Evolutionary conservation across 2,888 invertebrate genomes (phyloP).

Genomic region (Smittia sp.): DNA sequence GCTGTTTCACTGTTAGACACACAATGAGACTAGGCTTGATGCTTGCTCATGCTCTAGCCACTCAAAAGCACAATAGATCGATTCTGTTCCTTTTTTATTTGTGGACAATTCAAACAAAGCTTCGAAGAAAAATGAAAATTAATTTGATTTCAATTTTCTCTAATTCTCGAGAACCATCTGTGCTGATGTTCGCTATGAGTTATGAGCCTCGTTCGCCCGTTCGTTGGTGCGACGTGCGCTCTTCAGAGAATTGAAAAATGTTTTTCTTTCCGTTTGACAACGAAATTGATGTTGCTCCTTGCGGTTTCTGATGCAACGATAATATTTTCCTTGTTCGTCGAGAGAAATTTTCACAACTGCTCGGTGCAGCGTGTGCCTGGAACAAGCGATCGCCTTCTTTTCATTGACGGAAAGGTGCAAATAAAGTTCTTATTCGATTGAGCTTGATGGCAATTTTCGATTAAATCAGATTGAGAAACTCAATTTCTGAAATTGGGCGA

Average conservation of each 20-base stretch:
- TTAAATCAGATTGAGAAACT: too few species aligned
- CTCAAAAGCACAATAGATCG: neutral
- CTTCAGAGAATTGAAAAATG: slow-evolving; percentile 6
- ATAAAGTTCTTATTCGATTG: neutral
- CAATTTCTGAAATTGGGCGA: too few species aligned
- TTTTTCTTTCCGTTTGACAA: slow-evolving; percentile 1
- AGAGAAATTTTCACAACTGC: neutral
- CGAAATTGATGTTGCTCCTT: slow-evolving; percentile 16
- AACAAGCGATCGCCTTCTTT: neutral
- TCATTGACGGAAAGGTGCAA: neutral
- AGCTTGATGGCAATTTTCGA: neutral
- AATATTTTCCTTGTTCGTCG: neutral
- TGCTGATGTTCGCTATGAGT: slow-evolving; percentile 14
- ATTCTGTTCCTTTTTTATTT: neutral
- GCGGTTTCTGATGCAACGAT: slow-evolving; percentile 16
- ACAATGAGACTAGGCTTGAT: slow-evolving; percentile 32
- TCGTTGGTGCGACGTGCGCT: neutral
- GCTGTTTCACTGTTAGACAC: neutral
- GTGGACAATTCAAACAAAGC: slow-evolving; percentile 16
- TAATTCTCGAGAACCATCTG: slow-evolving; percentile 10
- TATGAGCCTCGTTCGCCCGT: slow-evolving; percentile 15
- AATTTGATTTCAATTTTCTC: slow-evolving; percentile 26
- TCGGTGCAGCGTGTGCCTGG: neutral
- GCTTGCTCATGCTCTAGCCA: slow-evolving; percentile 23
- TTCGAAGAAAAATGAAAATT: slow-evolving; percentile 3